A percentile compares a stretch with the other conserved stretches of the same genome.
Evolutionary conservation across 2,113 vertebrate species (phyloP).

Genomic region (Aptenodytes forsteri): DNA sequence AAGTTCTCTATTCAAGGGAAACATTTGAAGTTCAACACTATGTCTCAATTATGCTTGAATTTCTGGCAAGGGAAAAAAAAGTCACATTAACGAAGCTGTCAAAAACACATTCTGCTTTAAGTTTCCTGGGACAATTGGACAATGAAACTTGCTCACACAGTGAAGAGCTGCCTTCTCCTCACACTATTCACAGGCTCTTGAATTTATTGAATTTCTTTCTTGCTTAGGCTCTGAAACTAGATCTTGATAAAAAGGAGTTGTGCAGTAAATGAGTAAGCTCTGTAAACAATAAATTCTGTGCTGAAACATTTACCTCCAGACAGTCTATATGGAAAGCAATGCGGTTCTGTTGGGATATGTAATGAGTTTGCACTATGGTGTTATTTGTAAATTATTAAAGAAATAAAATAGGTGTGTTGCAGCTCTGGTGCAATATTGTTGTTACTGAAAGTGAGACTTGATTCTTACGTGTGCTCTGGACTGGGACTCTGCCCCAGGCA

Average conservation of each 20-base stretch:
- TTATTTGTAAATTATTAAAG: background rate
- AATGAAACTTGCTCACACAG: constrained; percentile 52
- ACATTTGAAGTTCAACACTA: constrained; percentile 70
- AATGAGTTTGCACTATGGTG: background rate
- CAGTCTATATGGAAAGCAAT: background rate
- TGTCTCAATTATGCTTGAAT: constrained; percentile 75
- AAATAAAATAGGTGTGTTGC: background rate
- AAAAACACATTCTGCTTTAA: constrained; percentile 67
- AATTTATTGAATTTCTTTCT: constrained; percentile 29
- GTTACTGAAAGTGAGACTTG: background rate
- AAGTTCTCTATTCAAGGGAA: constrained; percentile 72
- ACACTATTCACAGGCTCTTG: background rate
- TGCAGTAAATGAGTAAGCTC: background rate
- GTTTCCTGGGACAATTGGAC: constrained; percentile 70
- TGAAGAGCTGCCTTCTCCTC: constrained; percentile 58
- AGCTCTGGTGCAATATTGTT: background rate
- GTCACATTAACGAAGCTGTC: constrained; percentile 70
- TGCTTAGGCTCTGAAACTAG: background rate
- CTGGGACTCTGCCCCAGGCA: background rate
- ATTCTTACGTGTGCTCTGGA: background rate
- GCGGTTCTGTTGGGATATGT: background rate
- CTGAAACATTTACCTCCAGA: constrained; percentile 2
- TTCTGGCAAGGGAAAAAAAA: constrained; percentile 51
- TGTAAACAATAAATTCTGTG: constrained; percentile 7
- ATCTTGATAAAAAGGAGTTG: constrained; percentile 23